Conservation (phyloP, 2,797 vertebrate genomes). For the Lacerta viridis region DNA sequence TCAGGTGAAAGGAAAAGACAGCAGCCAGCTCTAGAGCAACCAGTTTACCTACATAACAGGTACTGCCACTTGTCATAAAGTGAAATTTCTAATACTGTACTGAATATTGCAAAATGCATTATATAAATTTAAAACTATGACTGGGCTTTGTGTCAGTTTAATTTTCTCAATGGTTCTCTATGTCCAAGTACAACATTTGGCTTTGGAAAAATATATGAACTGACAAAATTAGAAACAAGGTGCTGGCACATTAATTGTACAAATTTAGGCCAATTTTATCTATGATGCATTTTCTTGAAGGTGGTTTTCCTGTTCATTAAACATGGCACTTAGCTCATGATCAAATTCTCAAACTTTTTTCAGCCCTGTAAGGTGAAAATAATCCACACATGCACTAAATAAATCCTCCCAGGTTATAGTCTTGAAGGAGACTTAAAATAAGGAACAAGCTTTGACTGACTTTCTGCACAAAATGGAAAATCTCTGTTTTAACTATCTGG, state of each 20-base stretch:
- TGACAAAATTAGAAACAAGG: slow-evolving; percentile 47
- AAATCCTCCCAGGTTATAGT: not conserved
- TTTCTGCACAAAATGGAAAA: slow-evolving; percentile 17
- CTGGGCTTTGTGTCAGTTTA: slow-evolving; percentile 65
- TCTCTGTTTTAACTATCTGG: slow-evolving; percentile 17
- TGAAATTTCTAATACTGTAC: slow-evolving; percentile 66
- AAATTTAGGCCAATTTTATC: not conserved
- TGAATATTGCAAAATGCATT: slow-evolving; percentile 58
- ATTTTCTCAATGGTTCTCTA: slow-evolving; percentile 61
- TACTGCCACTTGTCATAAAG: slow-evolving; percentile 70
- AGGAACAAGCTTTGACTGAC: not conserved
- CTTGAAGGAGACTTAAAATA: not conserved
- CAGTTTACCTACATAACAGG: slow-evolving; percentile 66
- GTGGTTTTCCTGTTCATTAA: slow-evolving; percentile 45
- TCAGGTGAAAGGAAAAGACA: slow-evolving; percentile 65
- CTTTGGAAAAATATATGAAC: slow-evolving; percentile 67
- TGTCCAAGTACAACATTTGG: slow-evolving; percentile 62
- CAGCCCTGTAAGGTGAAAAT: not conserved
- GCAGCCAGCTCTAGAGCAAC: slow-evolving; percentile 43
- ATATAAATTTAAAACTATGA: slow-evolving; percentile 64
- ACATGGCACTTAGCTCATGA: slow-evolving; percentile 52
- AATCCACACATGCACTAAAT: not conserved
- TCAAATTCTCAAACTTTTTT: slow-evolving; percentile 18
- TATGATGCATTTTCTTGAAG: not conserved
- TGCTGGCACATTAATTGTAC: slow-evolving; percentile 53